These are phyloP conservation scores for Andrena minutula DNA, from an alignment of 2,888 invertebrate species.

Conservation along the genomic window DNA sequence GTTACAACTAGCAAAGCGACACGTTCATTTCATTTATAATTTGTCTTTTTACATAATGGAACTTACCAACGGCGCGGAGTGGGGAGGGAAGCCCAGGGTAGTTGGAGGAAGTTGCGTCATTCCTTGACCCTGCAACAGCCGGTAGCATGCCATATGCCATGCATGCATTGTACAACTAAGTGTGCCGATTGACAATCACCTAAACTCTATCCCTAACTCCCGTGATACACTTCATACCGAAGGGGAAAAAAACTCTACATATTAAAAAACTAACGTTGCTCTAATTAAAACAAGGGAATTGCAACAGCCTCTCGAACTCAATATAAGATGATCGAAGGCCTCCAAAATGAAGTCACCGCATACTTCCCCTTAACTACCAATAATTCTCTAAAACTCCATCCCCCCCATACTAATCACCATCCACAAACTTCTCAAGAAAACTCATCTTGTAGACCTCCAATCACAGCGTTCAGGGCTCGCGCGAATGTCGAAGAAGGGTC, in stretches of 20 bases:
- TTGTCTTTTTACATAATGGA: conserved; percentile 37
- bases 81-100: conserved; percentile 81
- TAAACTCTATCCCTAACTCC: conserved; percentile 22
- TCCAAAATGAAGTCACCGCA: background rate
- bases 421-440: background rate
- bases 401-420: too few species aligned
- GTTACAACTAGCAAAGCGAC: conserved; percentile 42
- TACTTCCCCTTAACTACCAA: too few species aligned
- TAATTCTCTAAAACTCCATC: too few species aligned
- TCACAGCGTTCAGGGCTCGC: background rate
- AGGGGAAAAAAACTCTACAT: background rate
- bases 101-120: conserved; percentile 84
- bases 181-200: conserved; percentile 71
- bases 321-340: background rate
- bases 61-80: conserved; percentile 82
- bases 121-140: conserved; percentile 85
- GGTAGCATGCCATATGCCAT: conserved; percentile 79
- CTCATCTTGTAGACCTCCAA: background rate
- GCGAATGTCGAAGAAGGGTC: background rate
- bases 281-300: background rate
- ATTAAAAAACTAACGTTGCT: conserved; percentile 1
- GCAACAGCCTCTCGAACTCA: background rate
- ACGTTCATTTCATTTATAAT: background rate
- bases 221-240: background rate
- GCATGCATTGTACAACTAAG: conserved; percentile 83